phyloP scores from a whole-genome alignment of 2,113 vertebrate species.

The Hipposideros armiger region DNA sequence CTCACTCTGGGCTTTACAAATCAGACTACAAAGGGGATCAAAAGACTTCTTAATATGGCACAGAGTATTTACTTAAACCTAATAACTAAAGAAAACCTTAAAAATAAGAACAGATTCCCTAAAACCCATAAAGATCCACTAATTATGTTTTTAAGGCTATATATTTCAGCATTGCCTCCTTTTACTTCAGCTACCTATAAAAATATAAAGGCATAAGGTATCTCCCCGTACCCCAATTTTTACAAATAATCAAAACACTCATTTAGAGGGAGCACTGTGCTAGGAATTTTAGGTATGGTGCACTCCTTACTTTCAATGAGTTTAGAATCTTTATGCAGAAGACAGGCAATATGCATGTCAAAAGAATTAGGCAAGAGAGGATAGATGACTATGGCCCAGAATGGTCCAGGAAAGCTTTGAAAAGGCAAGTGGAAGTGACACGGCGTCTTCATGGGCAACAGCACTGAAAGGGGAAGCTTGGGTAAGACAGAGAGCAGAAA shows the following conservation, averaged over 20 bases:
- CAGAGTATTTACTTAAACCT: background rate
- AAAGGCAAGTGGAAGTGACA: background rate
- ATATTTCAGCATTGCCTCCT: background rate
- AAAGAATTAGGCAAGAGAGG: background rate
- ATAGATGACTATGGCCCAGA: slow-evolving; percentile 3
- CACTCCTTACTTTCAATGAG: background rate
- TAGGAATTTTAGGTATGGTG: background rate
- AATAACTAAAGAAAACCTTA: background rate
- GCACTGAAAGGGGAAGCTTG: background rate
- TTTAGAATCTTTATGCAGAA: slow-evolving; percentile 43
- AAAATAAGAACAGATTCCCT: background rate
- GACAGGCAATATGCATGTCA: background rate
- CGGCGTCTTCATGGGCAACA: background rate
- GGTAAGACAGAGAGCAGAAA: background rate
- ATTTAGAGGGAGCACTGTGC: background rate
- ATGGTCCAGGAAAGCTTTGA: background rate
- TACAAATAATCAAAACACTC: slow-evolving; percentile 16
- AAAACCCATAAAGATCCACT: background rate
- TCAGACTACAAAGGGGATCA: background rate
- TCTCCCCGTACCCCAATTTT: background rate
- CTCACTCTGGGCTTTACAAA: slow-evolving; percentile 32
- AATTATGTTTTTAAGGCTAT: slow-evolving; percentile 30
- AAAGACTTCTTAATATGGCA: slow-evolving; percentile 25
- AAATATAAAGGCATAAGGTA: background rate
- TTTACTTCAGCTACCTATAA: slow-evolving; percentile 14